Base-by-base conservation (phyloP, 2,113 vertebrate species). In the Neolamprologus cancellatus region DNA sequence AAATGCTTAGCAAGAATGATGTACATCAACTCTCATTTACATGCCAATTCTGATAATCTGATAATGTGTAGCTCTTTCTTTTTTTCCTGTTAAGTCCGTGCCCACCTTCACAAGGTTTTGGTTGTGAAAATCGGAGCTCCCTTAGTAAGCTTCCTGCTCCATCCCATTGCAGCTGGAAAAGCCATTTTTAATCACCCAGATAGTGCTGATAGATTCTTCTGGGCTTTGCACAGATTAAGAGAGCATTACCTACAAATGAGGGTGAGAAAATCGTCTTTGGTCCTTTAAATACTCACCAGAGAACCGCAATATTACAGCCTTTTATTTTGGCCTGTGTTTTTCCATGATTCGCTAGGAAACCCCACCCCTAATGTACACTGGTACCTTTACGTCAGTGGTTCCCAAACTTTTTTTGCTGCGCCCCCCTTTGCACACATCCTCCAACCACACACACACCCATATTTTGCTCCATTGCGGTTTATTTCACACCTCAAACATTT, bases 141-240 rank as follows among this genome's bases (percentile, higher is more conserved):
- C 15, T 41, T 78, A 76, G 85, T 59, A 18, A 25, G 15, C 81
- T 23, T 17, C 79, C 85, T 76, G 44, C 82, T 87, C 74, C 79
- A 30, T 76, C 69, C 64, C 32, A 12, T 55, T 82, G 76, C 86
- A 86, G 78, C 78, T 8, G 23, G 74, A 55, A 48, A 87, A 87
- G 83, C 83, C 28, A 36, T 79, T 84, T 86, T 91, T 92, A 92
- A 93, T 93, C 89, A 90, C 85, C 64, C 78, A 32, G 84, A 87
- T 84, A 84, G 74, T 83, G 66, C 87, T 39, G 57, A 59, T 87
- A 91, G 84, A 87, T 88, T 93, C 90, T 90, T 92, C 86, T 11
- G 15, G 89, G 83, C 89, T 93, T 89, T 90, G 84, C 78, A 46
- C 84, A 89, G 84, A 94, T 94, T 88, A 93, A 89, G 85, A 91